Evolutionary conservation across 2,797 vertebrate species (phyloP).

Genomic region (Pterois miles): DNA sequence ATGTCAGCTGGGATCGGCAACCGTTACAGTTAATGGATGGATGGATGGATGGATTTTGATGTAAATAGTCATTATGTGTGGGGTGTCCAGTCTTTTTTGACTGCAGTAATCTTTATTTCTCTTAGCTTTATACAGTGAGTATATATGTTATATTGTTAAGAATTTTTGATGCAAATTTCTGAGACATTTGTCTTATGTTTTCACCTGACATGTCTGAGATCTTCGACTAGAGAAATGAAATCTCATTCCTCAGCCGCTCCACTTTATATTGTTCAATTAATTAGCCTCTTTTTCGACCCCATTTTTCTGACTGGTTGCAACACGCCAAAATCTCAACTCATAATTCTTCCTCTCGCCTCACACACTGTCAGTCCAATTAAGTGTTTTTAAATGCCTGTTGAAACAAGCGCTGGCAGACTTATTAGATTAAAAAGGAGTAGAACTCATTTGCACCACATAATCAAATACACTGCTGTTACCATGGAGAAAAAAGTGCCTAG

Average conservation of each 20-base stretch:
- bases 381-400: slow-evolving; percentile 74
- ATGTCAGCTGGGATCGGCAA: too few relatives aligned
- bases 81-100: background rate
- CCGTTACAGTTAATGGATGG: too few relatives aligned
- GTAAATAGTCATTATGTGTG: background rate
- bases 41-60: background rate
- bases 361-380: slow-evolving; percentile 71
- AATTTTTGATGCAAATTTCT: background rate
- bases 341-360: slow-evolving; percentile 55
- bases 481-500: slow-evolving; percentile 48
- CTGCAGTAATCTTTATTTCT: background rate
- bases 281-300: slow-evolving; percentile 23
- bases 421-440: slow-evolving; percentile 74
- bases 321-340: slow-evolving; percentile 40
- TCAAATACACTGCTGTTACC: slow-evolving; percentile 66
- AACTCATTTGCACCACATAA: slow-evolving; percentile 73
- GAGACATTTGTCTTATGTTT: background rate
- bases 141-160: background rate
- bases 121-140: background rate
- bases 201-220: background rate
- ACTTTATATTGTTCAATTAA: slow-evolving; percentile 57
- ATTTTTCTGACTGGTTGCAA: slow-evolving; percentile 45
- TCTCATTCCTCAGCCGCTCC: slow-evolving; percentile 33
- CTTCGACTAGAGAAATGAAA: slow-evolving; percentile 2
- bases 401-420: slow-evolving; percentile 71